Evolutionary conservation across 2,797 vertebrate species (phyloP).

Genomic region (Iguana delicatissima): DNA sequence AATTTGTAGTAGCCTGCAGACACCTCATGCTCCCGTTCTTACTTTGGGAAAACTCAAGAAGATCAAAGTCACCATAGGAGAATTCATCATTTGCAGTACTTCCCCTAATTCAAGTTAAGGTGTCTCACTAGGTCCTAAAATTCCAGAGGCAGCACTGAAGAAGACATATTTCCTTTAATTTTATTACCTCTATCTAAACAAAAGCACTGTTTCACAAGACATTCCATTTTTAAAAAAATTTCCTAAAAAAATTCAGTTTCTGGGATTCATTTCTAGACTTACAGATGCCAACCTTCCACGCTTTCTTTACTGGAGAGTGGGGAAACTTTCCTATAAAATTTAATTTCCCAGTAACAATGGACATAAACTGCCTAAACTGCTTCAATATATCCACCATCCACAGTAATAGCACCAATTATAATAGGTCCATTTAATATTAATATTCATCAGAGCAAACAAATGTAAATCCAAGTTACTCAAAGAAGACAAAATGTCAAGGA

Average conservation of each 20-base stretch:
- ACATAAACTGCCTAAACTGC: slow-evolving; percentile 36
- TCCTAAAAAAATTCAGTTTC: slow-evolving; percentile 26
- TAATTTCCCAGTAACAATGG: slow-evolving; percentile 53
- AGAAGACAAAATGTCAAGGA: slow-evolving; percentile 48
- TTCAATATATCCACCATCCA: slow-evolving; percentile 44
- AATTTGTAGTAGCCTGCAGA: background rate
- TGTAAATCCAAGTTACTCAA: slow-evolving; percentile 44
- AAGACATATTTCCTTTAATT: background rate
- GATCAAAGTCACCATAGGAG: background rate
- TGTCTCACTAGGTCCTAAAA: background rate
- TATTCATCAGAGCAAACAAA: slow-evolving; percentile 56
- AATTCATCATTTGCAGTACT: background rate
- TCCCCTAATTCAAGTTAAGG: background rate
- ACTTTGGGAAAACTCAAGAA: background rate
- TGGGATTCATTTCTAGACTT: slow-evolving; percentile 32
- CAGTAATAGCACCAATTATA: slow-evolving; percentile 38
- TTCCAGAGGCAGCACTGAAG: background rate
- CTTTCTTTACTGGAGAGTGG: slow-evolving; percentile 45
- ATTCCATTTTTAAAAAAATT: background rate
- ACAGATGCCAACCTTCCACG: slow-evolving; percentile 12
- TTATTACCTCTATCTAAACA: background rate
- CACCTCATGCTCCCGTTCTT: no score
- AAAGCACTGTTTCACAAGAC: slow-evolving; percentile 1
- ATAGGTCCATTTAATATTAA: slow-evolving; percentile 51
- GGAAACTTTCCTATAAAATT: slow-evolving; percentile 45